Evolutionary conservation across 2,797 vertebrate species (phyloP).

Genomic region (Graptemys geographica): DNA sequence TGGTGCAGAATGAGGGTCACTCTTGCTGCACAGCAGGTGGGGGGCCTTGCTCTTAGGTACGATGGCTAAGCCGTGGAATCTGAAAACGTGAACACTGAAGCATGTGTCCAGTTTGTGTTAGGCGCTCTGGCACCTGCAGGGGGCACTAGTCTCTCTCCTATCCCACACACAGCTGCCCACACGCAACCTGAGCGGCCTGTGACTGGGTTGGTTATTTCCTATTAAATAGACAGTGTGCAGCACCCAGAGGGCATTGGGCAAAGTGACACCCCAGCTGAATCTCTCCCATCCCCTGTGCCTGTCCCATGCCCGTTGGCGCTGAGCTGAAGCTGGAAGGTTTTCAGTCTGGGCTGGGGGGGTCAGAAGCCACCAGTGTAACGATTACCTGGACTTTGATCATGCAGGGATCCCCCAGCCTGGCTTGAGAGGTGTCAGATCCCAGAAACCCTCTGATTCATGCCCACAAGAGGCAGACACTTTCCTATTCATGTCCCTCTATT

Average conservation of each 20-base stretch:
- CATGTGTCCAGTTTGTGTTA: background rate
- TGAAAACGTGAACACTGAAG: background rate
- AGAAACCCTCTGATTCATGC: background rate
- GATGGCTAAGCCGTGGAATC: no score
- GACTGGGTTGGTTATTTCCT: background rate
- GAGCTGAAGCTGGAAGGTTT: background rate
- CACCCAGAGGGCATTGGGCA: background rate
- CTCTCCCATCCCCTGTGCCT: background rate
- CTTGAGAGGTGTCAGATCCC: background rate
- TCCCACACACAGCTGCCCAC: background rate
- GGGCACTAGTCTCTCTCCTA: background rate
- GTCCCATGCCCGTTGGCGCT: background rate
- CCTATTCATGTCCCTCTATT: background rate
- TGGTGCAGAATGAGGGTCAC: background rate
- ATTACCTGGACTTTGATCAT: background rate
- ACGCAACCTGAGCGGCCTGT: background rate
- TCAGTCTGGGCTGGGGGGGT: background rate
- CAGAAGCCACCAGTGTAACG: background rate
- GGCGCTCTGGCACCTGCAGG: background rate
- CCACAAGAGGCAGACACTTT: background rate
- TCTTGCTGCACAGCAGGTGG: background rate
- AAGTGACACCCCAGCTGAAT: background rate
- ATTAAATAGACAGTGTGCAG: background rate
- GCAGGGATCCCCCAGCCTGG: background rate
- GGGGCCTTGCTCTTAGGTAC: background rate